Evolutionary conservation across 1,140 invertebrate genomes (phyloP), one percentile per base, ranked within the genome.

Genomic region (Bombus picipes): DNA sequence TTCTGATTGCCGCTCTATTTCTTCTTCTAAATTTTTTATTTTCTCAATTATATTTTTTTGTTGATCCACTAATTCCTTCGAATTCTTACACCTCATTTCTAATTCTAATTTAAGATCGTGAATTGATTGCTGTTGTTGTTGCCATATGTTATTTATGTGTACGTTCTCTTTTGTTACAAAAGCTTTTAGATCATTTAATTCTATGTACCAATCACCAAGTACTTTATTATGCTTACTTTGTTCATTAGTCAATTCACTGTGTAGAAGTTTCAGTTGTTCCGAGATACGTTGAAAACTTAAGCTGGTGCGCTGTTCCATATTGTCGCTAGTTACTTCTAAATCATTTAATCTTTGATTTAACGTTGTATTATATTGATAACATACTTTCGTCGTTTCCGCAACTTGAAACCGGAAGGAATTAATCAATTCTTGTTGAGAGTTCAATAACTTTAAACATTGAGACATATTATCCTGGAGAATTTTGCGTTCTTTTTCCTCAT

Each of bases 101-200:
- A 95, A 81, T 73, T 95, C 94, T 9, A 92, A 70, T 78, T 93
- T 94, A 15, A 95, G 75, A 68, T 94, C 93, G 22, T 94, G 89
- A 22, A 95, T 79, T 39, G 90, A 81, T 47, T 90, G 85, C 9
- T 90, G 88, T 34, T 95, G 93, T 37, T 95, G 94, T 43, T 92
- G 92, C 93, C 93, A 95, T 22, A 95, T 85, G 9, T 89, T 91
- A 32, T 88, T 90, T 59, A 94, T 88, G 12, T 92, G 86, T 2
- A 88, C 81, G 62, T 92, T 95, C 70, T 96, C 94, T 75, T 93
- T 91, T 1, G 91, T 88, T 8, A 94, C 84, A 22, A 94, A 93
- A 88, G 96, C 96, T 90, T 96, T 95, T 87, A 97, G 96, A 70
- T 97, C 96, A 39, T 95, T 88, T 12, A 94, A 39, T 57, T 94